Evolutionary conservation across 2,113 vertebrate genomes (phyloP).

Genomic region (Elachura formosa): DNA sequence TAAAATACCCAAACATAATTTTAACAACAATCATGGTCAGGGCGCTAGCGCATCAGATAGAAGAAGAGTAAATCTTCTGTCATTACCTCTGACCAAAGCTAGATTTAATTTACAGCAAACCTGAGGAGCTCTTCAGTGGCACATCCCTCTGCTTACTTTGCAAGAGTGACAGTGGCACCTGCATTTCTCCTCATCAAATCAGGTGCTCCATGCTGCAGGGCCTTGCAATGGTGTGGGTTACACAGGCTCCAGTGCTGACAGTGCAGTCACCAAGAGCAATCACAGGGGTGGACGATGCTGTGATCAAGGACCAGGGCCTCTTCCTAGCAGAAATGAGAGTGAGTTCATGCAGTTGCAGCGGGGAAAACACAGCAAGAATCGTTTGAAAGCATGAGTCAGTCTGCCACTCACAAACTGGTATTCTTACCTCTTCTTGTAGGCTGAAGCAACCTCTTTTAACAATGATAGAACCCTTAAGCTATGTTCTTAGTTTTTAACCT

Average conservation of each 20-base stretch:
- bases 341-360: neutral
- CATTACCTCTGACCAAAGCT: neutral
- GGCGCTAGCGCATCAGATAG: neutral
- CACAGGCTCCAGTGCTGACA: neutral
- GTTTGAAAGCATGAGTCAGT: fast-evolving
- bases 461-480: neutral
- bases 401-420: neutral
- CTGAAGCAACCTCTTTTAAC: neutral
- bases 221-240: neutral
- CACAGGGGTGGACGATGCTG: neutral
- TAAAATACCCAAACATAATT: neutral
- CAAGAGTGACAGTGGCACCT: neutral
- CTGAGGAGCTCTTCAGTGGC: neutral
- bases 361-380: neutral
- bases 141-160: neutral
- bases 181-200: fast-evolving
- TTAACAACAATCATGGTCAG: neutral
- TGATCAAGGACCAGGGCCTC: neutral
- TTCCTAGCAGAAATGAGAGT: neutral
- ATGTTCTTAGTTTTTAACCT: neutral
- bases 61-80: neutral
- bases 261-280: fast-evolving
- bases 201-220: fast-evolving
- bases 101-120: neutral
- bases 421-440: neutral